Base-by-base conservation (phyloP, 2,113 vertebrate genomes). In the Lophotis ruficrista region DNA sequence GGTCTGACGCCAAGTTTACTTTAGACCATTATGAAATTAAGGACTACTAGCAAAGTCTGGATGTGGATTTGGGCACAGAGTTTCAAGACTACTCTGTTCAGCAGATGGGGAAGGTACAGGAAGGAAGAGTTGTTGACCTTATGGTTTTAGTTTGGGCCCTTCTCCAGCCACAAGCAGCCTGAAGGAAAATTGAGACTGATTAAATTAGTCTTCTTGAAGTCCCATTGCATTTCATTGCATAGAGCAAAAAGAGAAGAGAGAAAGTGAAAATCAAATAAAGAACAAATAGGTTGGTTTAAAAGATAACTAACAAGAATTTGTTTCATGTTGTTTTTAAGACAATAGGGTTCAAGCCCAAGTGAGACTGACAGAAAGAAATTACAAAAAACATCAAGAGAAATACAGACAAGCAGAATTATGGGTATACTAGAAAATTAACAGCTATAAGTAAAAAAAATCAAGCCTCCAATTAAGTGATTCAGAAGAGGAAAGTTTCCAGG, bases 1-100 rank as follows among this genome's bases (percentile, higher is more conserved):
- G 76, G 10, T 81, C 56, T 78, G 61, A 82, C 35, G 56, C 83
- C 93, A 92, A 89, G 71, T 90, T 96, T 89, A 87, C 57, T 75
- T 84, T 33, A 75, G 56, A 66, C 76, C 22, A 4, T 90, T 78
- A 81, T 64, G 30, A 90, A 93, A 90, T 87, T 50, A 84, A 48
- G 43, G 70, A 87, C 48, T 68, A 65, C 56, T 72, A 69, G 69
- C 60, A 89, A 91, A 81, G 66, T 35, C n/a, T 96, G 68, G 45
- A 76, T 76, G 53, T 77, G 61, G 45, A 87, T 94, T 28, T 91
- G 48, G 61, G 66, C 61, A 58, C 58, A 35, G 70, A 85, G 43
- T 50, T 94, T 94, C 50, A 80, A 77, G 41, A 58, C 20, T 56
- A 35, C 76, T 71, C 61, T 79, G 57, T 89, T 96, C 54, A 68